Evolutionary conservation across 2,113 vertebrate species (phyloP).

Genomic region (Nanorana parkeri): DNA sequence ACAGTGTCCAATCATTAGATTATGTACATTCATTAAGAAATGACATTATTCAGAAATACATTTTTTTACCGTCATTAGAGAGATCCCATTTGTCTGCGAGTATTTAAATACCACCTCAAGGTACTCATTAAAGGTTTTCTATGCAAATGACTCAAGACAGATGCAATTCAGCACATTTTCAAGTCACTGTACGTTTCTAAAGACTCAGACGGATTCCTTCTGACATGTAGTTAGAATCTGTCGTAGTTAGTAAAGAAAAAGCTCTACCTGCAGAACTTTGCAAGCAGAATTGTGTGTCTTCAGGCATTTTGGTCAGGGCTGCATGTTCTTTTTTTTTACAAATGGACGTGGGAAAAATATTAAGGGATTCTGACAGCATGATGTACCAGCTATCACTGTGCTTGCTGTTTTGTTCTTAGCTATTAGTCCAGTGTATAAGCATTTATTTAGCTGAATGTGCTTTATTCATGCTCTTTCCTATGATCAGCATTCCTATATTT

Average conservation of each 20-base stretch:
- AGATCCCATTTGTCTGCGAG: conserved; percentile 1
- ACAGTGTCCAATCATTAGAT: not conserved
- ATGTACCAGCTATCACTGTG: not conserved
- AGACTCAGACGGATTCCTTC: conserved; percentile 42
- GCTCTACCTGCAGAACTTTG: conserved; percentile 3
- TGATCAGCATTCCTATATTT: not conserved
- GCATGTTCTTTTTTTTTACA: not conserved
- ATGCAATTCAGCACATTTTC: conserved; percentile 31
- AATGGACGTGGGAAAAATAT: not conserved
- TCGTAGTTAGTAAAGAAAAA: conserved; percentile 23
- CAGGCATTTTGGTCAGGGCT: conserved; percentile 11
- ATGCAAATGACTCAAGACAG: conserved; percentile 39
- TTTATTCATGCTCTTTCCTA: not conserved
- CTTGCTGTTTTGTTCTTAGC: not conserved
- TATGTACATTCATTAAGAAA: conserved; percentile 4
- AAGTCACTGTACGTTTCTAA: conserved; percentile 47
- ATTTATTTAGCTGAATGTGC: conserved; percentile 13
- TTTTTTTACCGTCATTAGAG: conserved; percentile 3
- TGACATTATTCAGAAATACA: not conserved
- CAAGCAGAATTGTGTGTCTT: conserved; percentile 22
- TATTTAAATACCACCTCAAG: conserved; percentile 40
- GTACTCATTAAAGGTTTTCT: conserved; percentile 40
- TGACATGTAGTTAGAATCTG: conserved; percentile 43
- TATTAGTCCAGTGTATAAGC: not conserved
- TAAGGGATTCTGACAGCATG: not conserved